phyloP scores from a whole-genome alignment of 2,113 vertebrate species.

The Lagopus leucura region DNA sequence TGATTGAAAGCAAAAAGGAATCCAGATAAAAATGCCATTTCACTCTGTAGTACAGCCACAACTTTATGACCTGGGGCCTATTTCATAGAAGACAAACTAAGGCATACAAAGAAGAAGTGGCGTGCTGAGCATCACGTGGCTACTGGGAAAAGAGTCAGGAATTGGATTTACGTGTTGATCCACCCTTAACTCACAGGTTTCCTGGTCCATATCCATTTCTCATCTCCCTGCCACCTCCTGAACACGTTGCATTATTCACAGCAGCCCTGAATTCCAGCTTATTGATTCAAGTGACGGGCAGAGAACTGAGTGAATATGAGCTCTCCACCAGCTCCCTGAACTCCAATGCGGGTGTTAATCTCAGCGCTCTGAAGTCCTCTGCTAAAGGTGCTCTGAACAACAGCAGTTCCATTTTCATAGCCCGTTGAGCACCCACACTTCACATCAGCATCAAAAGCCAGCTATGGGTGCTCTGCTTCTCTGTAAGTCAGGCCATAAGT shows the following conservation, averaged over 20 bases:
- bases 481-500: not conserved
- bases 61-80: not conserved
- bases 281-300: not conserved
- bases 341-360: rapidly evolving
- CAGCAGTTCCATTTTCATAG: not conserved
- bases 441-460: not conserved
- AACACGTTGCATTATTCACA: not conserved
- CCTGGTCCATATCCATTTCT: not conserved
- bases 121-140: rapidly evolving
- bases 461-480: not conserved
- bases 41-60: not conserved
- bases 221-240: not conserved
- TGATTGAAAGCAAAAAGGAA: not conserved
- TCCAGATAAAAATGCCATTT: not conserved
- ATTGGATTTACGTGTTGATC: not conserved
- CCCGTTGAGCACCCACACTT: not conserved
- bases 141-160: not conserved
- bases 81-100: not conserved
- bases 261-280: not conserved
- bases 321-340: not conserved
- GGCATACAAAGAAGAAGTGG: not conserved
- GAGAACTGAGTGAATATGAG: not conserved
- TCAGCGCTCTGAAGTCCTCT: not conserved
- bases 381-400: not conserved
- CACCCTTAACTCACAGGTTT: not conserved